Evolutionary conservation across 2,888 invertebrate genomes (phyloP).

Genomic region (Eupithecia subumbrata): DNA sequence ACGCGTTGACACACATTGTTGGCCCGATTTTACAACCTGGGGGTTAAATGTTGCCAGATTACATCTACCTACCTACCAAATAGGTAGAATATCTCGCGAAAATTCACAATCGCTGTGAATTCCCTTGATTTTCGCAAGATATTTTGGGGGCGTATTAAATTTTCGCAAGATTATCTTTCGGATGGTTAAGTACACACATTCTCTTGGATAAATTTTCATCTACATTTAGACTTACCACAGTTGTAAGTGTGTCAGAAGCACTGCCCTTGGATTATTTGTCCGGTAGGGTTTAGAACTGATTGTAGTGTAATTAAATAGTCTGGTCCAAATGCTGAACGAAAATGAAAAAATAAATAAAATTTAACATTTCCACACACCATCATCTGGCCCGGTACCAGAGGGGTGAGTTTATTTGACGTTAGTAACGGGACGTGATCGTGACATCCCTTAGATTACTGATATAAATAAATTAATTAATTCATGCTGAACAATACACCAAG

Average conservation of each 20-base stretch:
- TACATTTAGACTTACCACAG: neutral
- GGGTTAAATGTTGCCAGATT: slow-evolving; percentile 30
- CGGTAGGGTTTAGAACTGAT: neutral
- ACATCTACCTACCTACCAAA: slow-evolving; percentile 2
- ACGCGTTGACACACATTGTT: slow-evolving; percentile 28
- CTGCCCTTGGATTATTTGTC: neutral
- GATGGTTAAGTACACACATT: neutral
- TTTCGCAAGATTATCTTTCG: neutral
- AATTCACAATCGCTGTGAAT: neutral
- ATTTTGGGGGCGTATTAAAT: neutral
- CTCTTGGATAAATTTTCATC: neutral
- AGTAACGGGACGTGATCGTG: no score
- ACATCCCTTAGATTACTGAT: no score
- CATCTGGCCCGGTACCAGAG: no score
- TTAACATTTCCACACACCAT: no score
- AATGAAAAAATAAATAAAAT: no score
- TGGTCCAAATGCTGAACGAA: neutral
- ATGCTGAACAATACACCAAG: no score
- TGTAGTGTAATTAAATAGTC: neutral
- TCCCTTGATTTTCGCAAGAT: neutral
- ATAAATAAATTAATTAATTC: no score
- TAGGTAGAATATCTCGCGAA: slow-evolving; percentile 1
- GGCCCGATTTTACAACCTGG: slow-evolving; percentile 24
- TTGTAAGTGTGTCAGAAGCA: neutral
- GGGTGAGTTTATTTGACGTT: no score